A percentile compares a stretch with the other conserved stretches of the same genome.
phyloP scores from a whole-genome alignment of 2,797 vertebrate species.

The Gymnoscopelus braueri region DNA sequence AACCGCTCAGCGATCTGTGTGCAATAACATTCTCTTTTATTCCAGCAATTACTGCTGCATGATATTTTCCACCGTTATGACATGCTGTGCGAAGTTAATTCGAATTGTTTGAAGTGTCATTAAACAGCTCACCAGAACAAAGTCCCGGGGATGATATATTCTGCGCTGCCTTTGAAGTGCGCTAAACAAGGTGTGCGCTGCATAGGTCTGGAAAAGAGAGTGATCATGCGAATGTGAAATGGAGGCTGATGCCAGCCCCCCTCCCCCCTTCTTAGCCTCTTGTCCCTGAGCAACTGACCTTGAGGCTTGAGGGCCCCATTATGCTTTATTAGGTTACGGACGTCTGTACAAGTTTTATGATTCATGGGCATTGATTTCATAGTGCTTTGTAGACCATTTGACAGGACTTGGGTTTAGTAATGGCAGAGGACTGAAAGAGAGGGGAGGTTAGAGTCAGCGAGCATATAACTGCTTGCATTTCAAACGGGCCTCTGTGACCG shows the following conservation, averaged over 20 bases:
- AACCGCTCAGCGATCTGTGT: conserved; percentile 26
- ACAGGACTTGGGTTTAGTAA: conserved; percentile 52
- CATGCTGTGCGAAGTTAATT: conserved; percentile 1
- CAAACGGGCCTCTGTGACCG: conserved; percentile 40
- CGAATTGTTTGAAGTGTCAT: conserved; percentile 28
- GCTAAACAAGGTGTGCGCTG: conserved; percentile 24
- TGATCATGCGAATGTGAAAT: conserved; percentile 43
- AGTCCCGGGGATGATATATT: conserved; percentile 8
- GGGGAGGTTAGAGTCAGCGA: conserved; percentile 21
- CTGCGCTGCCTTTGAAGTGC: conserved; percentile 36
- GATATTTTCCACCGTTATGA: neutral
- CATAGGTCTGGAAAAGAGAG: conserved; percentile 23
- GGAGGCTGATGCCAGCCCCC: conserved; percentile 37
- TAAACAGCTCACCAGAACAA: conserved; percentile 14
- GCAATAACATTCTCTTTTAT: conserved; percentile 17
- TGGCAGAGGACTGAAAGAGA: conserved; percentile 33
- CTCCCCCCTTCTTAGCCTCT: conserved; percentile 19
- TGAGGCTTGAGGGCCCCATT: conserved; percentile 65
- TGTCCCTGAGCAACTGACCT: conserved; percentile 61
- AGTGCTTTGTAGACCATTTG: conserved; percentile 70
- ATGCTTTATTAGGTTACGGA: conserved; percentile 69
- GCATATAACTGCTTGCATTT: conserved; percentile 48
- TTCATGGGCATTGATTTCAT: conserved; percentile 70
- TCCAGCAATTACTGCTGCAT: conserved; percentile 2
- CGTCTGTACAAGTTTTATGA: conserved; percentile 67